These are phyloP conservation scores for Cristatella mucedo DNA, from an alignment of 2,888 invertebrate genomes.

Conservation along the genomic window DNA sequence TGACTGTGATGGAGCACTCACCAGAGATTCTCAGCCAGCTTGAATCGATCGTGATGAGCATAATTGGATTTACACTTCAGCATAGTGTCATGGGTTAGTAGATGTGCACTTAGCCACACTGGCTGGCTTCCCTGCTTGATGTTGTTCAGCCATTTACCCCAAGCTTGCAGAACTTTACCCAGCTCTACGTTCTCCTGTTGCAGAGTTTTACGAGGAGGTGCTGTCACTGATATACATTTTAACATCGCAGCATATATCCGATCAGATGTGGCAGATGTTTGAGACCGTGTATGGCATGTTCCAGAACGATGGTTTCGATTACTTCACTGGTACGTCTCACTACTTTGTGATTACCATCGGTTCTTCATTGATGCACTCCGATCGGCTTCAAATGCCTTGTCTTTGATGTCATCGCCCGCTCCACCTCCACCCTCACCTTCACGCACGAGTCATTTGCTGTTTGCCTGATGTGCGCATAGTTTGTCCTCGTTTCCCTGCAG, in stretches of 20 bases:
- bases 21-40: constrained; percentile 59
- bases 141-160: too few species aligned
- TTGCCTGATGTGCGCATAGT: not conserved
- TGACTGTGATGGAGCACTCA: constrained; percentile 69
- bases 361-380: too few species aligned
- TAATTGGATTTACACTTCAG: constrained; percentile 49
- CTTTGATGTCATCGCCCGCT: too few species aligned
- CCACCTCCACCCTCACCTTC: too few species aligned
- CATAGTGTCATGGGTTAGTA: constrained; percentile 64
- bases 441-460: too few species aligned
- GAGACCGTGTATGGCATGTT: constrained; percentile 55
- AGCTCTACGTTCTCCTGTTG: constrained; percentile 13
- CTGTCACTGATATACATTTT: constrained; percentile 78
- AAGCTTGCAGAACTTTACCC: too few species aligned
- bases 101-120: not conserved
- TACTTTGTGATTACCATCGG: too few species aligned
- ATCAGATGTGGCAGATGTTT: constrained; percentile 89
- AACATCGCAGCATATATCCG: constrained; percentile 69
- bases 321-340: constrained; percentile 53
- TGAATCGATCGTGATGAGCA: constrained; percentile 77
- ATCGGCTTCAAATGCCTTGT: too few species aligned
- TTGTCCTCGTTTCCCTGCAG: constrained; percentile 43
- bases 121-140: too few species aligned
- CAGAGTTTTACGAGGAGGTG: constrained; percentile 93
- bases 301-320: constrained; percentile 82